Evolutionary conservation across 2,113 vertebrate genomes (phyloP).

Genomic region (Oryzias woworae): DNA sequence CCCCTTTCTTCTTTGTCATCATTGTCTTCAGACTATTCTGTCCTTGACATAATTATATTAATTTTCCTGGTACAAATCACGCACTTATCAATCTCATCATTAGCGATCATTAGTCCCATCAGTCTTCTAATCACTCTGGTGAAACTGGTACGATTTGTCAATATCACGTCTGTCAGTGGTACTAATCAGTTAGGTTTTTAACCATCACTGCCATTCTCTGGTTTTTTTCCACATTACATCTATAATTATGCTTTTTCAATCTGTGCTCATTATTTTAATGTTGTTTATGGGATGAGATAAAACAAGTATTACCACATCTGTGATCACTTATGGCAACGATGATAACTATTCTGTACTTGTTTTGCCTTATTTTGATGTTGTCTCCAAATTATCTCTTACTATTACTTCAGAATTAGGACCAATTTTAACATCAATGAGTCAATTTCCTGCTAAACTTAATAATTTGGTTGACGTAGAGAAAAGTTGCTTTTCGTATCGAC

Average conservation of each 20-base stretch:
- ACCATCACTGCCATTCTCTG: neutral
- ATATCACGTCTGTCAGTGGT: neutral
- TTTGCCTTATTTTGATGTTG: too few relatives aligned
- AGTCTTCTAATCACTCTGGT: conserved; percentile 3
- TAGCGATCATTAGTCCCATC: conserved; percentile 19
- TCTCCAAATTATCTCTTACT: too few relatives aligned
- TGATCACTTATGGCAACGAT: too few relatives aligned
- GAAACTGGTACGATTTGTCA: neutral
- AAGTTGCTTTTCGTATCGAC: too few relatives aligned
- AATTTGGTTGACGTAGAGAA: too few relatives aligned
- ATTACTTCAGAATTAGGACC: too few relatives aligned
- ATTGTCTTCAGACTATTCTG: conserved; percentile 13
- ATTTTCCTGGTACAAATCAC: conserved; percentile 7
- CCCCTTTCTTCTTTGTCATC: conserved; percentile 34
- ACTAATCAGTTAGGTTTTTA: neutral
- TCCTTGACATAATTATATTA: conserved; percentile 23
- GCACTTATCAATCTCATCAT: conserved; percentile 13
- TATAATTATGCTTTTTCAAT: neutral
- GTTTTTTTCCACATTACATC: neutral
- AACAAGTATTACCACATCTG: too few relatives aligned
- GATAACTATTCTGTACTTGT: too few relatives aligned
- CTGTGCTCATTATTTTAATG: too few relatives aligned
- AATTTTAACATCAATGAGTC: too few relatives aligned
- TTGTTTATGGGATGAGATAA: too few relatives aligned
- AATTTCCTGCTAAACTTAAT: too few relatives aligned